Conservation (phyloP, 2,797 vertebrate genomes). For the Malurus splendens region DNA sequence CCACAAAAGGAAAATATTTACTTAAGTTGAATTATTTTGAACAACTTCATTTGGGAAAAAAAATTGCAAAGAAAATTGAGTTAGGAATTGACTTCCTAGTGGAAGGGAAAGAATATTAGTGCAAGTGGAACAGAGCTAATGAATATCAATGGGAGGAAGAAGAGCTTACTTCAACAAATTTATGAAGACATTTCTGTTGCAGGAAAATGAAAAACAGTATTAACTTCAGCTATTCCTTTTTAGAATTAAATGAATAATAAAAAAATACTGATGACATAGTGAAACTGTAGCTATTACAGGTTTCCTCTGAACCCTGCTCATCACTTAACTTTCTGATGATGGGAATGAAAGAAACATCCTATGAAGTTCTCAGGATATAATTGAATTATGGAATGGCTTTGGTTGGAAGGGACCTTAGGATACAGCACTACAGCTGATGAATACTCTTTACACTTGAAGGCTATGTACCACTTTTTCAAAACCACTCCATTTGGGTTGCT, state of each 20-base stretch:
- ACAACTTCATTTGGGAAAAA: background rate
- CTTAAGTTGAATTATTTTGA: background rate
- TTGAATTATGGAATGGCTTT: background rate
- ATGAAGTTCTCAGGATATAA: background rate
- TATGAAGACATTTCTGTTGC: background rate
- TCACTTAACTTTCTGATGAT: background rate
- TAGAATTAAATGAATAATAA: background rate
- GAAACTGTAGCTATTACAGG: background rate
- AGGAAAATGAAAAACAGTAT: background rate
- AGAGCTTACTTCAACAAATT: background rate
- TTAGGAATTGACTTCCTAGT: constrained; percentile 7
- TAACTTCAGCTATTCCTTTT: background rate
- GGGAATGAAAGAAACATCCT: background rate
- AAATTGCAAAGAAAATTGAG: background rate
- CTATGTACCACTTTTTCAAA: background rate
- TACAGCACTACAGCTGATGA: background rate
- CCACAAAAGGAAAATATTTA: background rate
- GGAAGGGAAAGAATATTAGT: background rate
- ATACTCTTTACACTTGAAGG: background rate
- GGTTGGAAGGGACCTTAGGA: background rate
- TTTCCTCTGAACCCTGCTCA: background rate
- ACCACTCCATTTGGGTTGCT: background rate
- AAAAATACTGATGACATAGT: rapidly evolving
- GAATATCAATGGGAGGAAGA: background rate
- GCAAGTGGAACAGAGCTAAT: background rate